A percentile compares a stretch with the other conserved stretches of the same genome.
phyloP scores from a whole-genome alignment of 2,113 vertebrate species.

The Danionella cerebrum region DNA sequence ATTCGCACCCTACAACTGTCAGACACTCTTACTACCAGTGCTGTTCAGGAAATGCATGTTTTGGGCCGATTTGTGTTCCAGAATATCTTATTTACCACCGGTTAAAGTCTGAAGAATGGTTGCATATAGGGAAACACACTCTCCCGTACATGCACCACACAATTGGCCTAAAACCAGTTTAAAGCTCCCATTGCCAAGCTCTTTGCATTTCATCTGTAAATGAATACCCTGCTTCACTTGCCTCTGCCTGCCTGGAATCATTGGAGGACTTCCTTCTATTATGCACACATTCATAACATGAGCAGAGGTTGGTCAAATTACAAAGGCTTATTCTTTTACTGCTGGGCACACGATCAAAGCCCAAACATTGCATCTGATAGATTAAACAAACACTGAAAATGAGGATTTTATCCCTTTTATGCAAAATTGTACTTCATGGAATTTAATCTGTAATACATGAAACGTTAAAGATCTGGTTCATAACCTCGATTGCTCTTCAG shows the following conservation, averaged over 20 bases:
- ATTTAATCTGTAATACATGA: too few species aligned
- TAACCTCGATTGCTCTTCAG: too few species aligned
- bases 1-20: conserved; percentile 35
- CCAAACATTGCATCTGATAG: neutral
- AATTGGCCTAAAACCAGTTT: too few species aligned
- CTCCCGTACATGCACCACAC: too few species aligned
- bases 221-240: neutral
- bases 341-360: neutral
- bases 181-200: too few species aligned
- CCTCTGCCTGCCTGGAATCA: too few species aligned
- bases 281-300: neutral
- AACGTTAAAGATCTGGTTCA: too few species aligned
- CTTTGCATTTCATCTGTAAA: neutral
- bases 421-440: too few species aligned
- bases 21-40: conserved; percentile 30
- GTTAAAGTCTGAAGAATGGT: neutral
- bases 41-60: neutral
- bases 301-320: neutral
- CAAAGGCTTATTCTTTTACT: neutral
- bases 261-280: neutral
- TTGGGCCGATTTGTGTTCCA: neutral
- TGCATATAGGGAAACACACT: neutral
- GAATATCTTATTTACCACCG: neutral
- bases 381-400: too few species aligned
- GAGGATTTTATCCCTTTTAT: too few species aligned